These are phyloP conservation scores for Chromis chromis DNA, from an alignment of 2,797 vertebrate species.

Conservation along the genomic window DNA sequence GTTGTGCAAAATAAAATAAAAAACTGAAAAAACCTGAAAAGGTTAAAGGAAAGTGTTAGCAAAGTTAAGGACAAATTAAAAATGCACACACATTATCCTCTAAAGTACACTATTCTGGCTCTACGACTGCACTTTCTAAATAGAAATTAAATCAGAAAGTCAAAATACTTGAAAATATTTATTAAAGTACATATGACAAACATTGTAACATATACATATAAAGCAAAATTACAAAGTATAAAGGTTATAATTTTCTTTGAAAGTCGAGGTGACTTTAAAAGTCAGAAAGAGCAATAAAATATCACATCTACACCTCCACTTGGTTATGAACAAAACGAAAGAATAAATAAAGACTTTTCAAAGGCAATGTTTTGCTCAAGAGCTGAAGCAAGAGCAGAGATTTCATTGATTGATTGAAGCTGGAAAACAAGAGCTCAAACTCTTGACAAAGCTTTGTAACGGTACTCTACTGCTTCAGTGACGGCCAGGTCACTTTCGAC, in stretches of 20 bases:
- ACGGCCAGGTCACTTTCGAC: constrained; percentile 43
- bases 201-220: constrained; percentile 52
- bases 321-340: constrained; percentile 69
- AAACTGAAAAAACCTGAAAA: no score
- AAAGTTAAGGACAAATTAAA: no score
- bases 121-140: background rate
- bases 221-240: constrained; percentile 74
- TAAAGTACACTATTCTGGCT: no score
- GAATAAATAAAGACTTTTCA: constrained; percentile 79
- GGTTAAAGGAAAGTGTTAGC: no score
- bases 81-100: no score
- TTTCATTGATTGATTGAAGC: constrained; percentile 33
- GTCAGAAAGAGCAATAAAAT: constrained; percentile 64
- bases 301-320: constrained; percentile 60
- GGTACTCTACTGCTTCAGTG: constrained; percentile 34
- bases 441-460: constrained; percentile 21
- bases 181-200: constrained; percentile 80
- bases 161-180: constrained; percentile 78
- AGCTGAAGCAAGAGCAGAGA: constrained; percentile 42
- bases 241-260: constrained; percentile 71
- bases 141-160: constrained; percentile 23
- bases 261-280: constrained; percentile 70
- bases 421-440: constrained; percentile 35
- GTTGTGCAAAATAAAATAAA: no score
- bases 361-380: constrained; percentile 44